These are phyloP conservation scores for Bucorvus abyssinicus DNA, from an alignment of 2,797 vertebrate genomes.

Conservation along the genomic window DNA sequence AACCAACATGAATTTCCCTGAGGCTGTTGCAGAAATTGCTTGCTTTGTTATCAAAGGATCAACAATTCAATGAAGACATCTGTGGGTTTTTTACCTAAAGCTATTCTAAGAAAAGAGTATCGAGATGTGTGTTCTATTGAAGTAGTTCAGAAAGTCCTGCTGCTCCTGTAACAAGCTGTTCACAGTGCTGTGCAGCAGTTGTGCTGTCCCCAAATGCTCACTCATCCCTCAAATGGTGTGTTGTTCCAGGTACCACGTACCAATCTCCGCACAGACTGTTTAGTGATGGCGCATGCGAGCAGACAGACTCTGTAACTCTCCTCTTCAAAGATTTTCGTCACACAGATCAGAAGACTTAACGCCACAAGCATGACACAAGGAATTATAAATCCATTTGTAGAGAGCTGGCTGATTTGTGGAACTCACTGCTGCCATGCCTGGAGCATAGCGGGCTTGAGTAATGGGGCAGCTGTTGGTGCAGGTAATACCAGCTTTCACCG, in stretches of 20 bases:
- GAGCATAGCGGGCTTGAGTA: neutral
- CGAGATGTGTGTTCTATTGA: neutral
- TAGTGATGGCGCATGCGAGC: neutral
- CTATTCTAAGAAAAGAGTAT: neutral
- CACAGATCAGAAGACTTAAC: neutral
- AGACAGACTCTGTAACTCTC: neutral
- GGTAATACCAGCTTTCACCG: neutral
- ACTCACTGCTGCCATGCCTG: neutral
- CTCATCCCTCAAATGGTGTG: neutral
- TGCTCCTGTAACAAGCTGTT: neutral
- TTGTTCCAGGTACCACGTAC: neutral
- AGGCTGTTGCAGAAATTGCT: constrained; percentile 20
- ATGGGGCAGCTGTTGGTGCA: neutral
- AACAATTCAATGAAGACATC: constrained; percentile 28
- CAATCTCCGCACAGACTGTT: neutral
- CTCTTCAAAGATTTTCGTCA: neutral
- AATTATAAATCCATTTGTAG: neutral
- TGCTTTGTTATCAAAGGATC: constrained; percentile 47
- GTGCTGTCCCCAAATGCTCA: neutral
- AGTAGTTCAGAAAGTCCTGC: neutral
- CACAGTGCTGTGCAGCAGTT: neutral
- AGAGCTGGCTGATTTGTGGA: neutral
- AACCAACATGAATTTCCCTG: neutral
- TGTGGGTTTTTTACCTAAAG: neutral
- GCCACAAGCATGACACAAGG: neutral